These are phyloP conservation scores for Acleris sparsana DNA, from an alignment of 2,888 invertebrate genomes.

Conservation along the genomic window DNA sequence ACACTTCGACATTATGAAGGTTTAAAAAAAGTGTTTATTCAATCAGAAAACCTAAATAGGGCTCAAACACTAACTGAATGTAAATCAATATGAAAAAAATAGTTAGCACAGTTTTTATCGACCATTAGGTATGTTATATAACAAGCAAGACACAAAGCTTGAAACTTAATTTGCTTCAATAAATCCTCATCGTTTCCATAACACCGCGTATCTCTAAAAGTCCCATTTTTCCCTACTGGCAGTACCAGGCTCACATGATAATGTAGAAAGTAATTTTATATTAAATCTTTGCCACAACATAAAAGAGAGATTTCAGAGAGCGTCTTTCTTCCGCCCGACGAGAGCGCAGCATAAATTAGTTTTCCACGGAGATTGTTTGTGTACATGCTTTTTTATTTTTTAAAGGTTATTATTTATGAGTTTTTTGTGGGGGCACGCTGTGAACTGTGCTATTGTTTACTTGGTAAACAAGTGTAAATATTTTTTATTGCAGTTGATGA, in stretches of 20 bases:
- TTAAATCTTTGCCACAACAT: conserved; percentile 79
- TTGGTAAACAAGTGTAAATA: conserved; percentile 17
- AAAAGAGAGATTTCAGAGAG: conserved; percentile 70
- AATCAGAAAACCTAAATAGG: too few relatives aligned
- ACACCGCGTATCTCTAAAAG: conserved; percentile 4
- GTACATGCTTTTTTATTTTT: conserved; percentile 67
- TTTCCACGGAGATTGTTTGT: conserved; percentile 77
- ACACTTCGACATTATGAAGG: too few relatives aligned
- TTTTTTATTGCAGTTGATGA: background rate
- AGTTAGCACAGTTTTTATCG: too few relatives aligned
- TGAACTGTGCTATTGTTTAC: conserved; percentile 41
- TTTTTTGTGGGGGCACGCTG: conserved; percentile 53
- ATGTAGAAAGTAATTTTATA: conserved; percentile 80
- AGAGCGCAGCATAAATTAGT: conserved; percentile 80
- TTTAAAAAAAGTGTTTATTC: too few relatives aligned
- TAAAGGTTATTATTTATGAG: conserved; percentile 75
- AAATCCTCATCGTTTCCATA: too few relatives aligned
- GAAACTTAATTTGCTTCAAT: too few relatives aligned
- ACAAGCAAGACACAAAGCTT: too few relatives aligned
- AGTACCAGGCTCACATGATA: conserved; percentile 75
- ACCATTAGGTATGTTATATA: too few relatives aligned
- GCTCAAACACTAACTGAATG: too few relatives aligned
- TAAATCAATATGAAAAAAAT: too few relatives aligned
- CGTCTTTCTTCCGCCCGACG: conserved; percentile 63
- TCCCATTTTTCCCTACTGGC: conserved; percentile 43